phyloP scores from a whole-genome alignment of 2,113 vertebrate species.

The Xiphorhynchus elegans region DNA sequence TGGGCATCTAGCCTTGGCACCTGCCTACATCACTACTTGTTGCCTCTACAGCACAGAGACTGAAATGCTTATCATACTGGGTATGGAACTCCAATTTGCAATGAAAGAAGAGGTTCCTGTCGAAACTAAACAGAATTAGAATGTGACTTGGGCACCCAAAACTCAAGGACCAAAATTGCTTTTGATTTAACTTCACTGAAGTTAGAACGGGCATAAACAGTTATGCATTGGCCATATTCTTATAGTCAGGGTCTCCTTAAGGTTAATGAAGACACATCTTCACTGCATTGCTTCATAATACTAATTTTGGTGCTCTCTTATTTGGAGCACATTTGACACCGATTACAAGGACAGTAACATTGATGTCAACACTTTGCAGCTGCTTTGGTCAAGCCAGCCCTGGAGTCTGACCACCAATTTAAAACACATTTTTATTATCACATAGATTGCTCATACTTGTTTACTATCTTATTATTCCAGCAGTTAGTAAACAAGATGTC shows the following conservation, averaged over 20 bases:
- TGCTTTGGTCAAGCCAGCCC: background rate
- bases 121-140: background rate
- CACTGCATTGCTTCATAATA: background rate
- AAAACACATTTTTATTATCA: background rate
- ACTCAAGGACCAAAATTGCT: background rate
- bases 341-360: background rate
- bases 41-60: background rate
- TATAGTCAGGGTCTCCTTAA: background rate
- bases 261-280: background rate
- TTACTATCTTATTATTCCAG: background rate
- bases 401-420: background rate
- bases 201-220: background rate
- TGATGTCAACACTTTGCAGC: background rate
- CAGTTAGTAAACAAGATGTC: slow-evolving; percentile 28
- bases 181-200: background rate
- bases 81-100: background rate
- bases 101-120: background rate
- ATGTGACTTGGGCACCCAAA: background rate
- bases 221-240: background rate
- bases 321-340: background rate
- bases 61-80: background rate
- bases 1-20: background rate
- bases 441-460: background rate
- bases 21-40: background rate
- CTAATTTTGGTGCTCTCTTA: background rate